Evolutionary conservation across 2,797 vertebrate species (phyloP), one percentile per base, ranked within the genome.

Genomic region (Lerista edwardsae): DNA sequence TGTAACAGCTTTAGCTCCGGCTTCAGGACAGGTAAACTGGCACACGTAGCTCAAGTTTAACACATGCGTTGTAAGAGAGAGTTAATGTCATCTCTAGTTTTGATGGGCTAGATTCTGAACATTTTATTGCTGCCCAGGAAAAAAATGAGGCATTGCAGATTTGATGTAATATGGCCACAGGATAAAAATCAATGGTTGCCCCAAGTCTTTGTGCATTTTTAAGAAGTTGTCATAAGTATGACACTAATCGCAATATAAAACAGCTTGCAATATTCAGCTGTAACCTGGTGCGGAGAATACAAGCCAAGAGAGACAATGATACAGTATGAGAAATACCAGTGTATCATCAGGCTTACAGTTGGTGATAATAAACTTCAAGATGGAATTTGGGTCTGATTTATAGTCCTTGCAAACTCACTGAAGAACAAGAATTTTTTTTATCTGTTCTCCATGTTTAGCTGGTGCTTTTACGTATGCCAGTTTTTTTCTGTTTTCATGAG

Each of bases 241-340:
- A 44, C 65, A 21, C 59, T 75, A 51, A 64, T 80, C 59, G 72
- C 72, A 80, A 83, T 83, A 86, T 75, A 77, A 80, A 75, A 6
- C 74, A 75, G 57, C 51, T 81, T 23, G 34, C 36, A 82, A 15
- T 72, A 87, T 69, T 84, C 47, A 62, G 61, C 86, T 92, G 51
- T 75, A 80, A 85, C 59, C 3, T 85, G 89, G 31, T 67, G 74
- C 0, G 27, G 88, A 88, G 79, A 69, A 36, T 1, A 1, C 47
- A 67, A 90, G 90, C 89, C 27, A 83, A 75, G 88, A 88, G 82
- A 86, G 73, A 80, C 81, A 90, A 80, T 57, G 90, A 88, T 85
- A 59, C 62, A 81, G 15, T 81, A 86, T 71, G 57, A 88, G 88
- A 90, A 93, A 92, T 89, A 75, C 76, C 85, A 91, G 61, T 2